phyloP scores from a whole-genome alignment of 2,888 invertebrate genomes.

The Eupithecia abbreviata region DNA sequence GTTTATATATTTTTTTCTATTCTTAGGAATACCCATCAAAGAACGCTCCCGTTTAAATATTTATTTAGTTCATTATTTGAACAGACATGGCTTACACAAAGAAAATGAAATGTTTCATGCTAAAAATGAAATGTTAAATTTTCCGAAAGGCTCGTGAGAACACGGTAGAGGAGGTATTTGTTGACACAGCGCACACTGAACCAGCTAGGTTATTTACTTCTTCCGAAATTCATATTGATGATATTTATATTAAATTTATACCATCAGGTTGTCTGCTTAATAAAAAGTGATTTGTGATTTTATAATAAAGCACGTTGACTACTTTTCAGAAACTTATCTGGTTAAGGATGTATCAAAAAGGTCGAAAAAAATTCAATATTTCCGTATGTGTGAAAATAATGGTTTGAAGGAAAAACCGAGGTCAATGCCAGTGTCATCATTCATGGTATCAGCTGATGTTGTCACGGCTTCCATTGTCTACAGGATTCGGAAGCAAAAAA shows the following conservation, averaged over 20 bases:
- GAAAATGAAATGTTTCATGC: background rate
- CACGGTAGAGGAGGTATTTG: background rate
- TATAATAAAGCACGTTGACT: background rate
- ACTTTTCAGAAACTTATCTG: background rate
- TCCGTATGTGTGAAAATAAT: background rate
- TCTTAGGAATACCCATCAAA: background rate
- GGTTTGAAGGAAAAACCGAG: background rate
- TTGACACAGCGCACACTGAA: background rate
- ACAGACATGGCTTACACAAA: constrained; percentile 6
- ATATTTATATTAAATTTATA: too few species aligned
- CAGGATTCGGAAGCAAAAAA: background rate
- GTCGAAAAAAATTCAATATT: background rate
- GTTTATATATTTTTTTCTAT: background rate
- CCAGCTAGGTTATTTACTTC: background rate
- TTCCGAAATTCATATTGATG: background rate
- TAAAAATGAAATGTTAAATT: background rate
- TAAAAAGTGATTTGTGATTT: background rate
- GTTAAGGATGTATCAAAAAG: background rate
- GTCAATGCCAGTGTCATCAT: background rate
- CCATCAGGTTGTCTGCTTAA: too few species aligned
- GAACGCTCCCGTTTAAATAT: background rate
- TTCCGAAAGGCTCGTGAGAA: constrained; percentile 1
- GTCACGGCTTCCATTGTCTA: constrained; percentile 2
- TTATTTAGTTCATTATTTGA: constrained; percentile 1
- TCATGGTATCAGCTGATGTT: background rate